Base-by-base conservation (phyloP, 2,888 invertebrate species). In the Dione vanillae region DNA sequence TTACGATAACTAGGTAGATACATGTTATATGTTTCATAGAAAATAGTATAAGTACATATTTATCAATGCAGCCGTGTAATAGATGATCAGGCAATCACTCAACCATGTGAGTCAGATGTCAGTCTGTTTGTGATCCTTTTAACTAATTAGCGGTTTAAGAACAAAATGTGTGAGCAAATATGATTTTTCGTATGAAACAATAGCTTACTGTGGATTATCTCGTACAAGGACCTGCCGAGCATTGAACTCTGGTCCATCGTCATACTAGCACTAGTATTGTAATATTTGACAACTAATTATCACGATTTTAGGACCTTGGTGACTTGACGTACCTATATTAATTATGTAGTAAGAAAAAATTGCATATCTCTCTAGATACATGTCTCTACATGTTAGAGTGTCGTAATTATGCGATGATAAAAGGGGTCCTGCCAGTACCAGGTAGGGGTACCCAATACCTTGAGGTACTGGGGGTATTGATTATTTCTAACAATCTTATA, bases 101-200 rank as follows among this genome's bases (percentile, higher is more conserved):
- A 45, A 45, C 11, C 45, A 45, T 45, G 45, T 65, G 59, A 70
- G 58, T 49, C 64, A n/a, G 51, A 12, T 64, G 64, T 51, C 64
- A 64, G 64, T 40, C 27, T 77, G 78, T 85, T 82, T 80, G 81
- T 79, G 78, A 83, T 83, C 82, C 85, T 85, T 82, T 85, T 83
- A 82, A 82, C 54, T 79, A 82, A 83, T 87, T 85, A 85, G 82
- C 84, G 72, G 72, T 61, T 37, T 49, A 71, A 75, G 71, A 75
- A 76, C 78, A 74, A 75, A 80, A 80, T 79, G 77, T 75, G 76
- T 76, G 71, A 74, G 77, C 78, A 83, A 83, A 83, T 78, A 80
- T 69, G 73, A 78, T 80, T 80, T 78, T 78, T 74, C 75, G 71
- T 64, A 51, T 20, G 54, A 69, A 78, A 86, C 84, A 87, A 83